Conservation (phyloP, 2,797 vertebrate genomes). For the Leucoraja ocellata region DNA sequence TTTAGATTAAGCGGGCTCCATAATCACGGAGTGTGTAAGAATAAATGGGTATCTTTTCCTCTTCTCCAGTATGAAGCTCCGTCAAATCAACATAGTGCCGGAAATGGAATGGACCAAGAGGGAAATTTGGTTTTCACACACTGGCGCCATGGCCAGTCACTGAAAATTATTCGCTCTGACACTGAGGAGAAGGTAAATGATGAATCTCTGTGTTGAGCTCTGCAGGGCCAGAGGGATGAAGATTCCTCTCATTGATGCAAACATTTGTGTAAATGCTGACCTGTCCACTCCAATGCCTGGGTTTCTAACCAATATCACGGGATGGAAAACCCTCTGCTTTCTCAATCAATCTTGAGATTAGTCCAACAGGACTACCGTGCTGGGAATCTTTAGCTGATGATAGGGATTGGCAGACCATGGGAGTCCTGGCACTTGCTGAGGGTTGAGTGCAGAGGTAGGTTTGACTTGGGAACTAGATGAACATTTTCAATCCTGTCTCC, state of each 20-base stretch:
- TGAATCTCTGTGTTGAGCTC: not conserved
- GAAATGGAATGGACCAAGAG: conserved; percentile 55
- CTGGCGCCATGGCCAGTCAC: conserved; percentile 48
- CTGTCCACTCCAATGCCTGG: not conserved
- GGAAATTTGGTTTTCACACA: conserved; percentile 39
- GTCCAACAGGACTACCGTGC: not conserved
- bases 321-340: not conserved
- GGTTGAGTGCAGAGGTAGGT: not conserved
- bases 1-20: not conserved
- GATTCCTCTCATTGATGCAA: not conserved
- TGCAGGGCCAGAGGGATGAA: not conserved
- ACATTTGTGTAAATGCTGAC: not conserved
- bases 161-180: not conserved
- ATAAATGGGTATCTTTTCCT: not conserved
- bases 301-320: not conserved
- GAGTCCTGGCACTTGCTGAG: not conserved
- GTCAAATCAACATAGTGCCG: conserved; percentile 47
- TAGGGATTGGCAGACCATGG: not conserved
- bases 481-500: not conserved
- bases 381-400: not conserved
- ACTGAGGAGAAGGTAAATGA: conserved; percentile 23
- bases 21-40: not conserved
- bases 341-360: not conserved
- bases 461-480: not conserved
- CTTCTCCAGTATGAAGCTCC: conserved; percentile 48